Base-by-base conservation (phyloP, 2,888 invertebrate genomes). In the Tetheella fluctuosa region DNA sequence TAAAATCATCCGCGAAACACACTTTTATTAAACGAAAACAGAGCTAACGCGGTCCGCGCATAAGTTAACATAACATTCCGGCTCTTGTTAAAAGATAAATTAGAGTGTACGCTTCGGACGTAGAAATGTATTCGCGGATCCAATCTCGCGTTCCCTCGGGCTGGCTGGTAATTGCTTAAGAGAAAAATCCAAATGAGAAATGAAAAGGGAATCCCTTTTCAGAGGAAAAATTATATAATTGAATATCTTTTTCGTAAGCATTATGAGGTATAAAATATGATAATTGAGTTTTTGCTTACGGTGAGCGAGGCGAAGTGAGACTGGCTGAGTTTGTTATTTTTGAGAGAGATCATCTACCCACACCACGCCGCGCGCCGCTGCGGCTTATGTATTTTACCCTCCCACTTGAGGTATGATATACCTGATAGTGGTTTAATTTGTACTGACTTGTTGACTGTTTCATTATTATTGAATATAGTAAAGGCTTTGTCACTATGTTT, bases 131-230 rank as follows among this genome's bases (percentile, higher is more conserved):
- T 79, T 78, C 83, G 77, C 76, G 81, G 74, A 85, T 83, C 85
- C 87, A 85, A 88, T 90, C 86, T 81, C 84, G 73, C 83, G 80
- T 74, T 78, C 86, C 90, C 88, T 81, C 82, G 82, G 88, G 90
- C 90, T 78, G 73, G 70, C 81, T 72, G 78, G 86, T 93, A 92
- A 93, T 93, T 92, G 91, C 91, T 91, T 92, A 92, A 91, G 91
- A 92, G 92, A 92, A 92, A 92, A 92, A 93, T 93, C 91, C 92
- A 91, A 92, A 92, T 92, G 91, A 93, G 90, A 93, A 93, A 92
- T 91, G 90, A 91, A 91, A 91, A 91, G 91, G 90, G 90, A 91
- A 85, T 90, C 90, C 89, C 86, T 90, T 89, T 91, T 87, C 87
- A 87, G 86, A 89, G 88, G 86, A 90, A 91, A 91, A 91, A 91